These are phyloP conservation scores for Bubo scandiacus DNA, from an alignment of 2,113 vertebrate species.

Conservation along the genomic window DNA sequence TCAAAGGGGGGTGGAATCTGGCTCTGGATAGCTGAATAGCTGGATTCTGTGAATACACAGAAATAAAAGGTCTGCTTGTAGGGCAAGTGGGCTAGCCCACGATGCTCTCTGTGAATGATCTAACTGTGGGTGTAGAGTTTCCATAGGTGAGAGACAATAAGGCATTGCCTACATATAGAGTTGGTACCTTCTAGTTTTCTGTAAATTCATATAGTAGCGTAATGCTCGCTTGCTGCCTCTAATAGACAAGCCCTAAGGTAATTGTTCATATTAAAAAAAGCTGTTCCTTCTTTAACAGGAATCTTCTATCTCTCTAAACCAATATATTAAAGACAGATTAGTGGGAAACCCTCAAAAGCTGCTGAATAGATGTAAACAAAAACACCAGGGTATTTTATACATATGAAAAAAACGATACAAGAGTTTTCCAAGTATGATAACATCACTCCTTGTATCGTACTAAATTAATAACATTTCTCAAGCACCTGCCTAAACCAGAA, in stretches of 20 bases:
- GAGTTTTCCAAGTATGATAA: not conserved
- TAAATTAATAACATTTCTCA: constrained; percentile 71
- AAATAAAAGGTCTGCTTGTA: not conserved
- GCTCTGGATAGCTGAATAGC: not conserved
- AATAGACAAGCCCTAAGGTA: not conserved
- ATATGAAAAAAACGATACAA: not conserved
- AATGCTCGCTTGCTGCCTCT: not conserved
- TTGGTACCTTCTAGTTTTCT: not conserved
- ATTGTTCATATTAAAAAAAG: not conserved
- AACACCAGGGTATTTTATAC: not conserved
- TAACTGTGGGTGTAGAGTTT: not conserved
- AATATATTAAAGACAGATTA: not conserved
- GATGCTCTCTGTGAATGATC: not conserved
- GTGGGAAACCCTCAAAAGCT: not conserved
- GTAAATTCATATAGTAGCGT: not conserved
- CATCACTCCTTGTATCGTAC: not conserved
- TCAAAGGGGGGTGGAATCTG: not conserved
- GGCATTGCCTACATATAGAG: not conserved
- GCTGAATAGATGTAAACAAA: not conserved
- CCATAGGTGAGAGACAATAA: not conserved
- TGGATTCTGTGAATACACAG: not conserved
- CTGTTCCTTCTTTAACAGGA: not conserved
- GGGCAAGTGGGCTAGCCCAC: not conserved
- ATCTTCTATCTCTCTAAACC: not conserved
- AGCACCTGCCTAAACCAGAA: constrained; percentile 76